Conservation (phyloP, 2,113 vertebrate species). For the Daphoenositta chrysoptera region DNA sequence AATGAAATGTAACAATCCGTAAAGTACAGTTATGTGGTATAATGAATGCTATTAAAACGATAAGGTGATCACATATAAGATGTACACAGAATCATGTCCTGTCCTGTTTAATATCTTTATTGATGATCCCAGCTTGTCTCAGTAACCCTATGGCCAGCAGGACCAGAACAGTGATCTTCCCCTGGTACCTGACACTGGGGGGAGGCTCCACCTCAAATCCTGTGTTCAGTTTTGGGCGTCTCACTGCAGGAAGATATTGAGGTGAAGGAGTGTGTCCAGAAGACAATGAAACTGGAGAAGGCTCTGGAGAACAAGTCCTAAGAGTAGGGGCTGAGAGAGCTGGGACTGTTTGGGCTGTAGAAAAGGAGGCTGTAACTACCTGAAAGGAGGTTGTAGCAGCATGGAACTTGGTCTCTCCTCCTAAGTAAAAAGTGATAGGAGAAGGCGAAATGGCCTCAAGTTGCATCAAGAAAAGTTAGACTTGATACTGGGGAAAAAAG, state of each 20-base stretch:
- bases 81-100: background rate
- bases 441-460: background rate
- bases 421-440: background rate
- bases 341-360: too few species aligned
- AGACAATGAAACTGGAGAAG: background rate
- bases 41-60: background rate
- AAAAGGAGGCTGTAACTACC: background rate
- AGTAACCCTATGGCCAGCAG: background rate
- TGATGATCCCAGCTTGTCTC: background rate
- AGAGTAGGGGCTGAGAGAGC: rapidly evolving
- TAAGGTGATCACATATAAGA: background rate
- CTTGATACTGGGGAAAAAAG: background rate
- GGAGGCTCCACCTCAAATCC: too few species aligned
- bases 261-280: background rate
- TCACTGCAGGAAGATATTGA: background rate
- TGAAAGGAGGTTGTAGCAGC: background rate
- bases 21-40: background rate
- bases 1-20: background rate
- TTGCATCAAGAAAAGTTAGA: background rate
- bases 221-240: background rate
- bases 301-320: background rate
- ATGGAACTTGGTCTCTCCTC: background rate
- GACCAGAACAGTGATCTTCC: background rate
- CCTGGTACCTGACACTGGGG: too few species aligned
- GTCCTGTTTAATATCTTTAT: background rate